These are phyloP conservation scores for Phaethornis superciliosus DNA, from an alignment of 2,113 vertebrate genomes.

Conservation along the genomic window DNA sequence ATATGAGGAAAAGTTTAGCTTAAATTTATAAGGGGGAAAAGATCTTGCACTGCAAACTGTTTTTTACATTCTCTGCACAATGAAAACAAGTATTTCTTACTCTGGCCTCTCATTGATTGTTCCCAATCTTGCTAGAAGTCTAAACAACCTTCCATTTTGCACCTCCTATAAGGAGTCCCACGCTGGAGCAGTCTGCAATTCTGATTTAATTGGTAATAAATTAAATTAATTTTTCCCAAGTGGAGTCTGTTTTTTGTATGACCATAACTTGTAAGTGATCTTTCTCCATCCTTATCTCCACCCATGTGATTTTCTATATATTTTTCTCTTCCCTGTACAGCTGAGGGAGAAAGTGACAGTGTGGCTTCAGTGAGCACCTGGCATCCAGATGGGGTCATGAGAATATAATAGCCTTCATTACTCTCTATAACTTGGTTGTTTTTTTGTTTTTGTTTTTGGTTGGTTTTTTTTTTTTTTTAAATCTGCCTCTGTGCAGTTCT, in stretches of 20 bases:
- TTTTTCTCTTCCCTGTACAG: neutral
- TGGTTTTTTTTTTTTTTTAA: neutral
- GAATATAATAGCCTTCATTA: neutral
- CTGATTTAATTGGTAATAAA: neutral
- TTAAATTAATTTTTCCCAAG: neutral
- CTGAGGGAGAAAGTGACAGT: neutral
- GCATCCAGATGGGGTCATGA: fast-evolving
- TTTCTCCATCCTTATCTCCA: fast-evolving
- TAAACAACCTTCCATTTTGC: constrained; percentile 97
- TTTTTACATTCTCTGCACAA: constrained; percentile 5
- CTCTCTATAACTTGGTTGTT: neutral
- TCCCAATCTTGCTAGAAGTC: constrained; percentile 96
- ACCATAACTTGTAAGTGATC: fast-evolving
- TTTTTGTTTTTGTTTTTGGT: no score
- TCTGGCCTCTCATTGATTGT: constrained; percentile 99
- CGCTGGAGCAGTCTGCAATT: no score
- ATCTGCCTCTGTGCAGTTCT: neutral
- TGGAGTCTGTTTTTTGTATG: fast-evolving
- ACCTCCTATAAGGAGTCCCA: constrained; percentile 83
- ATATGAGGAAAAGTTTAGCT: neutral
- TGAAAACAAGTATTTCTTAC: constrained; percentile 81
- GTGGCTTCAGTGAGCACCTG: fast-evolving
- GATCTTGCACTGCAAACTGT: neutral
- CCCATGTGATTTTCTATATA: no score
- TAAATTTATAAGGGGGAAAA: neutral